Percentiles rank a stretch among this genome's conserved stretches.
Conservation (phyloP, 2,888 invertebrate species). For the Drosophila meridiana region DNA sequence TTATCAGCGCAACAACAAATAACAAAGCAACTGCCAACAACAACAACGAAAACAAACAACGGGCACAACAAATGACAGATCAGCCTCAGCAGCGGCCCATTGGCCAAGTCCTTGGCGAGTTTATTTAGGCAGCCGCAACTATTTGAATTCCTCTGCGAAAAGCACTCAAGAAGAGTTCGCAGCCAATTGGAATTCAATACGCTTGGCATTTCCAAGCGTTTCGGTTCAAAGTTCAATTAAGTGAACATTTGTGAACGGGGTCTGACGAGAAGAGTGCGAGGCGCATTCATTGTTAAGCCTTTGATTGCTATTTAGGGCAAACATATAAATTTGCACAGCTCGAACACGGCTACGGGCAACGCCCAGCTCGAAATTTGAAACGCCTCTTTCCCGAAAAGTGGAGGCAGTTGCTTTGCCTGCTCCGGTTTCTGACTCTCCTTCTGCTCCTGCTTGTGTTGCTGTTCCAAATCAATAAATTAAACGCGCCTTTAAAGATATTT, state of each 20-base stretch:
- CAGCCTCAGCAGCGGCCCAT: conserved; percentile 20
- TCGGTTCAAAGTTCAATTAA: conserved; percentile 75
- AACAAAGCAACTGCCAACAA: conserved; percentile 22
- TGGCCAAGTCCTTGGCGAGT: conserved; percentile 24
- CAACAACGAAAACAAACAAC: conserved; percentile 8
- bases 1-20: conserved; percentile 56
- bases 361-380: conserved; percentile 17
- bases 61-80: conserved; percentile 52
- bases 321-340: conserved; percentile 66
- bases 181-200: conserved; percentile 38
- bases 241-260: conserved; percentile 54
- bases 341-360: conserved; percentile 28
- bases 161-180: conserved; percentile 41
- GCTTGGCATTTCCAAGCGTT: conserved; percentile 26
- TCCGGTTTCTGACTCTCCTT: background rate
- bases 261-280: background rate
- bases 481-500: conserved; percentile 50
- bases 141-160: conserved; percentile 59
- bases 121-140: conserved; percentile 50
- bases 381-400: background rate
- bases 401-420: background rate
- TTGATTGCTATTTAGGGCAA: conserved; percentile 70
- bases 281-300: conserved; percentile 64
- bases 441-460: conserved; percentile 20
- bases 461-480: conserved; percentile 71